A percentile compares a stretch with the other conserved stretches of the same genome.
These are phyloP conservation scores for Channallabes apus DNA, from an alignment of 2,797 vertebrate genomes.

Conservation along the genomic window DNA sequence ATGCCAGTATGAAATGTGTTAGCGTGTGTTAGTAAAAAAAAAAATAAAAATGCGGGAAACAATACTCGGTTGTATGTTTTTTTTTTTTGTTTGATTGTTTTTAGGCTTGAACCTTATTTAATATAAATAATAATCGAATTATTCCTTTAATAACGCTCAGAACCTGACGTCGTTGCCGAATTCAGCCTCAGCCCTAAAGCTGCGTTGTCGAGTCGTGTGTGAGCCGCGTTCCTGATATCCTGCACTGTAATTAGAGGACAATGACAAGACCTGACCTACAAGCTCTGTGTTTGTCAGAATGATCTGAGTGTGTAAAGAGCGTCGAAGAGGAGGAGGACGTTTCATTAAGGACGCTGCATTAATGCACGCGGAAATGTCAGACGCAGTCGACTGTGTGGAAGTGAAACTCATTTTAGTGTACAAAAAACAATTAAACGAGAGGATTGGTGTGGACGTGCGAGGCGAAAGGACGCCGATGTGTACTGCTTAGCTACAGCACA, in stretches of 20 bases:
- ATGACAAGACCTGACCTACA: background rate
- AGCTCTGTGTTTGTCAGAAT: background rate
- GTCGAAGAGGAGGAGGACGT: background rate
- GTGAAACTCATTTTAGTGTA: background rate
- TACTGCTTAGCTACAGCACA: background rate
- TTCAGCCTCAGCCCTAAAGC: background rate
- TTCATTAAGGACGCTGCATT: background rate
- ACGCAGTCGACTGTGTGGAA: background rate
- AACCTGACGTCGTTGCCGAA: background rate
- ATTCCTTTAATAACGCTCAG: background rate
- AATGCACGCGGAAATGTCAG: background rate
- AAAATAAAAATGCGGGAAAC: no score
- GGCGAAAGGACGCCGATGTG: background rate
- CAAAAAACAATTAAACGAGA: background rate
- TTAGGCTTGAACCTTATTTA: background rate
- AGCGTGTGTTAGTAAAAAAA: background rate
- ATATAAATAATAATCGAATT: background rate
- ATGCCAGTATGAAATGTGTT: background rate
- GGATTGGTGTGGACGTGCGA: background rate
- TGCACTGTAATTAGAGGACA: background rate
- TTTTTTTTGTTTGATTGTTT: background rate
- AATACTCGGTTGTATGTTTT: no score
- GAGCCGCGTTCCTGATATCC: background rate
- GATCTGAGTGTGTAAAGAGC: background rate
- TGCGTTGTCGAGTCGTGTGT: no score